These are phyloP conservation scores for Characodon lateralis DNA, from an alignment of 2,797 vertebrate species.

Conservation along the genomic window DNA sequence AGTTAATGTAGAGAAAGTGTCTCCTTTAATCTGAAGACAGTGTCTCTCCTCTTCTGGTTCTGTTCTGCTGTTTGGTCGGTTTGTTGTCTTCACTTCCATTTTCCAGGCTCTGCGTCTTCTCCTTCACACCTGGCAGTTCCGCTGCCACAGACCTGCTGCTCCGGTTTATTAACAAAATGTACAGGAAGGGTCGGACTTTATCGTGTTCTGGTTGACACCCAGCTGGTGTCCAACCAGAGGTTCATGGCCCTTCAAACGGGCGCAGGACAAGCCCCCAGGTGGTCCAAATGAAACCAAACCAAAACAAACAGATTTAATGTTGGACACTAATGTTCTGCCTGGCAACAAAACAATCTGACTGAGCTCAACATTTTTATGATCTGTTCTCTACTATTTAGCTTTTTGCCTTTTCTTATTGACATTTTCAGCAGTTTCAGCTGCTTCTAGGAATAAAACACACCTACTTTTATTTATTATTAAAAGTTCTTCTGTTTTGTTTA, in stretches of 20 bases:
- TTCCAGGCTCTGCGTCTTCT: no score
- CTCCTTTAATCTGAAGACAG: background rate
- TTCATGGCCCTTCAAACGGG: background rate
- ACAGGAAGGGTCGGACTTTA: background rate
- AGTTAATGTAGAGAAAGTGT: slow-evolving; percentile 10
- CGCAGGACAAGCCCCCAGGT: background rate
- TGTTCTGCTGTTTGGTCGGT: background rate
- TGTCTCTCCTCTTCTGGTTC: background rate
- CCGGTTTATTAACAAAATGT: background rate
- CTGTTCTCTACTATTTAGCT: background rate
- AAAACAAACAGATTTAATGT: background rate
- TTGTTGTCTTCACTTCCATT: background rate
- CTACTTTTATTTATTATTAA: background rate
- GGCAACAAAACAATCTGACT: background rate
- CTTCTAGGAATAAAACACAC: background rate
- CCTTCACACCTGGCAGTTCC: no score
- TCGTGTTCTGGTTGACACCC: background rate
- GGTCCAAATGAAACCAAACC: background rate
- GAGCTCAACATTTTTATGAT: background rate
- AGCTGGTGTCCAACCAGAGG: background rate
- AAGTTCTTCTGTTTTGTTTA: background rate
- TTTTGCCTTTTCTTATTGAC: background rate
- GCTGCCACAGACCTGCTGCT: no score
- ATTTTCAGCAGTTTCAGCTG: background rate
- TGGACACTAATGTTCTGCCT: background rate